A percentile compares a stretch with the other conserved stretches of the same genome.
Conservation (phyloP, 2,888 invertebrate genomes). For the Eueremaeus valkanovi region DNA sequence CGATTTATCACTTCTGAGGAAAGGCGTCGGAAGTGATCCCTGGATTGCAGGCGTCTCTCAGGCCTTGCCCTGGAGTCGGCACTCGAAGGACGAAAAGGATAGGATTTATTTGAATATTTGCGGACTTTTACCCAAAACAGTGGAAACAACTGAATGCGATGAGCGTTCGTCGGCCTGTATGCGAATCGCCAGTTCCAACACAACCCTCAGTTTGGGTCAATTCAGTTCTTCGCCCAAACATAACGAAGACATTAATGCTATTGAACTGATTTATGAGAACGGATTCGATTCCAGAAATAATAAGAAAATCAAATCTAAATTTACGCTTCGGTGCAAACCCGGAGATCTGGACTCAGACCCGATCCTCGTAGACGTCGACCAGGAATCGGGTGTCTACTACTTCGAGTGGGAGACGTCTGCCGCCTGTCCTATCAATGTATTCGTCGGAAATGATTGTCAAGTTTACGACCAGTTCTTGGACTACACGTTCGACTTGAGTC, state of each 20-base stretch:
- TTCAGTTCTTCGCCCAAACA: constrained; percentile 43
- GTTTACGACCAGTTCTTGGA: constrained; percentile 47
- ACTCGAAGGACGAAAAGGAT: background rate
- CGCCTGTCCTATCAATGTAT: constrained; percentile 49
- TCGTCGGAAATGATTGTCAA: constrained; percentile 45
- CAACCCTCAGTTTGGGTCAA: constrained; percentile 42
- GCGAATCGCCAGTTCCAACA: constrained; percentile 1
- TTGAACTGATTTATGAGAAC: constrained; percentile 42
- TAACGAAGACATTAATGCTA: constrained; percentile 39
- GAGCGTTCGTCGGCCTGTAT: constrained; percentile 43
- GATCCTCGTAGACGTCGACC: constrained; percentile 46
- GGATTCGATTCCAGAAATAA: constrained; percentile 39
- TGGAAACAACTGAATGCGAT: constrained; percentile 40
- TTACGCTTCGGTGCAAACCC: constrained; percentile 43
- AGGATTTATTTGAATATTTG: constrained; percentile 45
- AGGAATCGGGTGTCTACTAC: constrained; percentile 49
- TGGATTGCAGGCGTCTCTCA: constrained; percentile 11
- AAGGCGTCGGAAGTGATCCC: background rate
- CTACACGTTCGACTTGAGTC: constrained; percentile 50
- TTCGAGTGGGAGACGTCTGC: constrained; percentile 53
- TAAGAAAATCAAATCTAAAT: constrained; percentile 39
- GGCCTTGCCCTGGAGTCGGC: background rate
- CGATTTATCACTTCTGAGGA: background rate
- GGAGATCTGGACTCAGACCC: constrained; percentile 41
- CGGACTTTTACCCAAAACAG: constrained; percentile 41